phyloP scores from a whole-genome alignment of 2,113 vertebrate genomes.

The Caracal caracal region DNA sequence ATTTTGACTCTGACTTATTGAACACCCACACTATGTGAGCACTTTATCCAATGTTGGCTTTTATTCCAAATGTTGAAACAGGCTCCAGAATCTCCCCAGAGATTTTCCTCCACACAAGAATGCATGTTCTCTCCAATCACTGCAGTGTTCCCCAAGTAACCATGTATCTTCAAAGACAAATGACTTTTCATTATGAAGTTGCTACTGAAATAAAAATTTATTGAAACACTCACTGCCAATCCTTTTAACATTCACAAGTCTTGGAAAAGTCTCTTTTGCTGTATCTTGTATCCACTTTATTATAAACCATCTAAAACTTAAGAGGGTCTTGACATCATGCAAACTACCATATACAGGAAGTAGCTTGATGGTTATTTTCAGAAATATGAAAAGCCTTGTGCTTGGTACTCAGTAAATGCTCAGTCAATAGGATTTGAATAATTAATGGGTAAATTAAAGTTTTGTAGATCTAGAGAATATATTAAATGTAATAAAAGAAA shows the following conservation, averaged over 20 bases:
- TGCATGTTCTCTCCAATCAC: not conserved
- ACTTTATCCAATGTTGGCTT: not conserved
- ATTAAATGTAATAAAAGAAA: not conserved
- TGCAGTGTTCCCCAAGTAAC: not conserved
- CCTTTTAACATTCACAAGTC: not conserved
- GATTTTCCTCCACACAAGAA: not conserved
- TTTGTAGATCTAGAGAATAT: not conserved
- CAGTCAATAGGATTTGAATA: not conserved
- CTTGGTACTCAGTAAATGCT: not conserved
- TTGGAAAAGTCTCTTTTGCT: not conserved
- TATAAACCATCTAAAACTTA: not conserved
- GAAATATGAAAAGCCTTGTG: not conserved
- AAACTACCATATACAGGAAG: not conserved
- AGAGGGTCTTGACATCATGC: not conserved
- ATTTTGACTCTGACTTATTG: constrained; percentile 31
- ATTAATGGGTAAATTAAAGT: not conserved
- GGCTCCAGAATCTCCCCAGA: not conserved
- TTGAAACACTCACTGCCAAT: not conserved
- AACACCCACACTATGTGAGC: not conserved
- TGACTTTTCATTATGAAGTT: not conserved
- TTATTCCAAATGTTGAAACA: not conserved
- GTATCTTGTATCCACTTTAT: constrained; percentile 9
- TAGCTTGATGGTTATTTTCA: not conserved
- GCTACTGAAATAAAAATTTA: constrained; percentile 12
- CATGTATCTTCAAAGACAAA: not conserved